These are phyloP conservation scores for Zaprionus gabonicus DNA, from an alignment of 1,140 invertebrate species.

Conservation along the genomic window DNA sequence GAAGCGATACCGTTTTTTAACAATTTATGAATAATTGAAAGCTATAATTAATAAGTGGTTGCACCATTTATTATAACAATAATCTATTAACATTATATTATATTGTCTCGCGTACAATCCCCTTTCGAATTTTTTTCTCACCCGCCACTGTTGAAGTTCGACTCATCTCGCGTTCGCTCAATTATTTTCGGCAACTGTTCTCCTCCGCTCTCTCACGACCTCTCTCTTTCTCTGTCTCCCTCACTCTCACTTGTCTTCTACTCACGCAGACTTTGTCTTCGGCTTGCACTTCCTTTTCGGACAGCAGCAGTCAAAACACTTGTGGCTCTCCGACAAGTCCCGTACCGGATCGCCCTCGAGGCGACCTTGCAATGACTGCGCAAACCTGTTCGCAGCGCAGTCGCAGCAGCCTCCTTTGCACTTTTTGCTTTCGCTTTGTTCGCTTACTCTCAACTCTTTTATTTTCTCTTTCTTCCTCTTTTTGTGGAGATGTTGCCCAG, in stretches of 20 bases:
- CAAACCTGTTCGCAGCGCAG: constrained; percentile 48
- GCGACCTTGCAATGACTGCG: constrained; percentile 48
- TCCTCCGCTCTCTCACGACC: constrained; percentile 20
- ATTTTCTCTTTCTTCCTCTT: constrained; percentile 6
- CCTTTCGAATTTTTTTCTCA: not conserved
- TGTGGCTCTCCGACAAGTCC: constrained; percentile 32
- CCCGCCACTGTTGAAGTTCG: constrained; percentile 8
- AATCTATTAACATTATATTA: not conserved
- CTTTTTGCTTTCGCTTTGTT: constrained; percentile 23
- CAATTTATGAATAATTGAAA: too few relatives aligned
- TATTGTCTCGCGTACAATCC: not conserved
- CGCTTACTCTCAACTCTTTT: not conserved
- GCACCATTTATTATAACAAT: not conserved
- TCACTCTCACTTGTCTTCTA: not conserved
- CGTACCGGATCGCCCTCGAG: not conserved
- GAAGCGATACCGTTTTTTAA: too few relatives aligned
- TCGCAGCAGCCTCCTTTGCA: constrained; percentile 1
- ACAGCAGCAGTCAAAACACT: constrained; percentile 57
- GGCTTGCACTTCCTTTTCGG: constrained; percentile 33
- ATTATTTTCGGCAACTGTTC: constrained; percentile 59
- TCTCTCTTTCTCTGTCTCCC: constrained; percentile 18
- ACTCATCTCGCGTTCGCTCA: constrained; percentile 10
- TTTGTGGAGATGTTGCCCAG: constrained; percentile 17
- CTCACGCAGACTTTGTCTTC: not conserved
- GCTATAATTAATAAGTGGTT: too few relatives aligned